Percentiles rank a stretch among this genome's conserved stretches.
phyloP scores from a whole-genome alignment of 2,888 invertebrate genomes.

The Camponotus fellah region DNA sequence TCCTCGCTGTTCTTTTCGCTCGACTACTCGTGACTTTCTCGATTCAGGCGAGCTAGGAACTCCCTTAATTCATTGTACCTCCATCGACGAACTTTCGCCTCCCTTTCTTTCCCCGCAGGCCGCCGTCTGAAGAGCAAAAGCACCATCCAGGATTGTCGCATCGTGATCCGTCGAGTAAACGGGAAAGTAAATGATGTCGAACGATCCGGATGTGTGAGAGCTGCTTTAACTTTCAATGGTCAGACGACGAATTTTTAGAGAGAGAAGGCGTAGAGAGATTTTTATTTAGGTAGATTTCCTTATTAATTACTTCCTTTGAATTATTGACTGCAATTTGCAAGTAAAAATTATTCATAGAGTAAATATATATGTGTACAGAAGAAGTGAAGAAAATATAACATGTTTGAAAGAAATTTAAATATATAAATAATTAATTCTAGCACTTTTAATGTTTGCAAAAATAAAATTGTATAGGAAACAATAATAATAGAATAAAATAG shows the following conservation, averaged over 20 bases:
- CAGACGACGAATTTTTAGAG: conserved; percentile 5
- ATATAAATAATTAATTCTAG: neutral
- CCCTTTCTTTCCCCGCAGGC: conserved; percentile 16
- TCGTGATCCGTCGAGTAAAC: conserved; percentile 54
- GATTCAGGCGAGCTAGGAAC: conserved; percentile 49
- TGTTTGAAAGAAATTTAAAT: neutral
- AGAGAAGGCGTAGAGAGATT: neutral
- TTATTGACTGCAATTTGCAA: neutral
- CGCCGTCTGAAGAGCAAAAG: conserved; percentile 46
- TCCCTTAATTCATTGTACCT: conserved; percentile 67
- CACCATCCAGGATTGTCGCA: conserved; percentile 46
- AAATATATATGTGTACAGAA: neutral
- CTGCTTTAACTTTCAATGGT: conserved; percentile 31
- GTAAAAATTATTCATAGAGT: neutral
- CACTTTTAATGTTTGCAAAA: neutral
- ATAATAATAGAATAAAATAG: neutral
- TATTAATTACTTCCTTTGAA: conserved; percentile 23
- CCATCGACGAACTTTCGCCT: conserved; percentile 62
- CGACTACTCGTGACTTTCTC: conserved; percentile 57
- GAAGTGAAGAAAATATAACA: neutral
- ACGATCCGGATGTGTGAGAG: conserved; percentile 31
- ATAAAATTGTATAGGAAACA: neutral
- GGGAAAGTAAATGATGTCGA: conserved; percentile 53
- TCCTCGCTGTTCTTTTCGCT: conserved; percentile 47
- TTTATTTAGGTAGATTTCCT: neutral